Conservation (phyloP, 1,140 invertebrate species). For the Drosophila quadrilineata region DNA sequence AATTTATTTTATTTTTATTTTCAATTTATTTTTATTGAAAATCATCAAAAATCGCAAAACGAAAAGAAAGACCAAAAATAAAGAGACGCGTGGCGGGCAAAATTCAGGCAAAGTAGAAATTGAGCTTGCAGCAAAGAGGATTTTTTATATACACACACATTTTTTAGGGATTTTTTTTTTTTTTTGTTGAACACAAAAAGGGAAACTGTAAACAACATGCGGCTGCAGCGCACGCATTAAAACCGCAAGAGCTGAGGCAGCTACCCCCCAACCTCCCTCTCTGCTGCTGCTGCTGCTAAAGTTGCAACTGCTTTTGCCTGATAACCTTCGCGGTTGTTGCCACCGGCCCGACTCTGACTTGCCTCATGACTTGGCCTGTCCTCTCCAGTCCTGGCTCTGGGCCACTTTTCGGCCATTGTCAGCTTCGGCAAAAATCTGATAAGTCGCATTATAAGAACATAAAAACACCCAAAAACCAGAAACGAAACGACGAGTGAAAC, state of each 20-base stretch:
- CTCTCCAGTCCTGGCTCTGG: neutral
- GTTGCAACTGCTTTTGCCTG: neutral
- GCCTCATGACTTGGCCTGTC: no score
- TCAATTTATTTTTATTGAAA: slow-evolving; percentile 79
- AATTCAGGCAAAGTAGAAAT: no score
- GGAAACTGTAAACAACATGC: slow-evolving; percentile 63
- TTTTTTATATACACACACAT: no score
- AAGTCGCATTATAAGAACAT: slow-evolving; percentile 80
- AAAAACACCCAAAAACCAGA: slow-evolving; percentile 75
- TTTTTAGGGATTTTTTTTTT: slow-evolving; percentile 25
- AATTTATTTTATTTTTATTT: slow-evolving; percentile 80
- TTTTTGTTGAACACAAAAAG: slow-evolving; percentile 8
- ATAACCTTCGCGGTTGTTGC: slow-evolving; percentile 68
- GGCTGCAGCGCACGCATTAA: slow-evolving; percentile 55
- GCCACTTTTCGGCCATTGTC: slow-evolving; percentile 73
- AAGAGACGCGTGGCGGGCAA: slow-evolving; percentile 61
- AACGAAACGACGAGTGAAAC: slow-evolving; percentile 68
- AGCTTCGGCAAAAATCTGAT: slow-evolving; percentile 74
- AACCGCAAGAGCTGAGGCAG: slow-evolving; percentile 45
- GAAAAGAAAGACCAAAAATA: slow-evolving; percentile 34
- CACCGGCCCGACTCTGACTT: no score
- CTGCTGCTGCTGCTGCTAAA: neutral
- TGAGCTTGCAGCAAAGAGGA: no score
- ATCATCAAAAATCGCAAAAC: slow-evolving; percentile 50
- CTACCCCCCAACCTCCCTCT: neutral